Conservation (phyloP, 1,140 invertebrate genomes). For the Gonatopus flavifemur region DNA sequence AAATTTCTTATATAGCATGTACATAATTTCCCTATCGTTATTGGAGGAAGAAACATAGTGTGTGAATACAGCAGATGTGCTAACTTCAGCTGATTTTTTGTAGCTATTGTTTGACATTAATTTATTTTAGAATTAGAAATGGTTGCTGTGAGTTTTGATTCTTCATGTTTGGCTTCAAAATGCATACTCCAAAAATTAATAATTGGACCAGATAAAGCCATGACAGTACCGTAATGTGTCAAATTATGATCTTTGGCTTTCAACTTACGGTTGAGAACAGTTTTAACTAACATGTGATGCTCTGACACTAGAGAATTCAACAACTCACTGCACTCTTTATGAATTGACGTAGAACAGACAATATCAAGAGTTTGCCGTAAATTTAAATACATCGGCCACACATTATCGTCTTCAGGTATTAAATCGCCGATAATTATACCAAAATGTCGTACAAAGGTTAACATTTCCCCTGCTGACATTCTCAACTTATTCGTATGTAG, state of each 20-base stretch:
- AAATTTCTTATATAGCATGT: no score
- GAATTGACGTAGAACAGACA: not conserved
- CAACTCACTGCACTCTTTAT: not conserved
- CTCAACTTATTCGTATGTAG: not conserved
- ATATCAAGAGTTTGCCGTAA: conserved; percentile 1
- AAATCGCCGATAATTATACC: conserved; percentile 9
- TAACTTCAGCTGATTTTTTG: no score
- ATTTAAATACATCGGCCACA: not conserved
- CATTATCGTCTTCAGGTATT: conserved; percentile 5
- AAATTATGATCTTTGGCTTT: not conserved
- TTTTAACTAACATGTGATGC: not conserved
- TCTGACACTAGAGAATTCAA: not conserved
- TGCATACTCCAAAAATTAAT: no score
- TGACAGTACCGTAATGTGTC: not conserved
- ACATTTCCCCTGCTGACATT: conserved; percentile 11
- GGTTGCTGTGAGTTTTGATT: no score
- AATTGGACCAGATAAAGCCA: no score
- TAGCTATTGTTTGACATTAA: no score
- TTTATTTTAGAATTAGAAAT: no score
- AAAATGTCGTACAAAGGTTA: conserved; percentile 9
- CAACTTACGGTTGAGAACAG: not conserved
- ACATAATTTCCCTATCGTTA: no score
- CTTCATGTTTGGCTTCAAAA: no score
- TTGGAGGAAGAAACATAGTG: no score
- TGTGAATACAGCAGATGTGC: no score